Evolutionary conservation across 2,797 vertebrate genomes (phyloP).

Genomic region (Zalophus californianus): DNA sequence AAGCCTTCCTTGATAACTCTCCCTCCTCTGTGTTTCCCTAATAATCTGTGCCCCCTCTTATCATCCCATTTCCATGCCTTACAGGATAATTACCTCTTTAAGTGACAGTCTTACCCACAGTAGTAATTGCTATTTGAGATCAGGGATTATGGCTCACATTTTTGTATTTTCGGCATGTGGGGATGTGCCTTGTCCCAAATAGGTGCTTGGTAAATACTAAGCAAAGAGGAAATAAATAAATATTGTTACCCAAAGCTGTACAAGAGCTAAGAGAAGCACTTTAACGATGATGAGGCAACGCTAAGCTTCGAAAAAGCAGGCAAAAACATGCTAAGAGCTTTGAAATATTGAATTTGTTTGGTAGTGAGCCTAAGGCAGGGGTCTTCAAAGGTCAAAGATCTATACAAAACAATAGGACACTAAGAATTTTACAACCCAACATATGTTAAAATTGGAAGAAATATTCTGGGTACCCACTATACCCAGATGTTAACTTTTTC

Average conservation of each 20-base stretch:
- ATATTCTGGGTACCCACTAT: neutral
- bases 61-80: neutral
- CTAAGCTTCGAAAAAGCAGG: neutral
- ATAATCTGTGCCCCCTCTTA: neutral
- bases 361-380: constrained; percentile 14
- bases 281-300: neutral
- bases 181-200: neutral
- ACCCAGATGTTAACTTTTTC: constrained; percentile 54
- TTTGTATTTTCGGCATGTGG: neutral
- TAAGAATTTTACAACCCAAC: constrained; percentile 28
- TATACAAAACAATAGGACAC: constrained; percentile 30
- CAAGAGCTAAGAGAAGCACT: neutral
- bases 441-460: constrained; percentile 53
- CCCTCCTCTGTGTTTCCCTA: neutral
- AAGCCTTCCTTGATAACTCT: neutral
- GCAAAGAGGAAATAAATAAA: constrained; percentile 19
- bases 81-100: neutral
- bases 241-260: neutral
- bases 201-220: neutral
- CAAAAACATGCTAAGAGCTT: constrained; percentile 27
- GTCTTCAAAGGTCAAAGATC: constrained; percentile 54
- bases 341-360: constrained; percentile 22
- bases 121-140: neutral
- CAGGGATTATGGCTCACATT: neutral
- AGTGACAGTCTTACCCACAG: neutral